Percentiles rank a stretch among this genome's conserved stretches.
phyloP scores from a whole-genome alignment of 2,113 vertebrate genomes.

The Alectura lathami region DNA sequence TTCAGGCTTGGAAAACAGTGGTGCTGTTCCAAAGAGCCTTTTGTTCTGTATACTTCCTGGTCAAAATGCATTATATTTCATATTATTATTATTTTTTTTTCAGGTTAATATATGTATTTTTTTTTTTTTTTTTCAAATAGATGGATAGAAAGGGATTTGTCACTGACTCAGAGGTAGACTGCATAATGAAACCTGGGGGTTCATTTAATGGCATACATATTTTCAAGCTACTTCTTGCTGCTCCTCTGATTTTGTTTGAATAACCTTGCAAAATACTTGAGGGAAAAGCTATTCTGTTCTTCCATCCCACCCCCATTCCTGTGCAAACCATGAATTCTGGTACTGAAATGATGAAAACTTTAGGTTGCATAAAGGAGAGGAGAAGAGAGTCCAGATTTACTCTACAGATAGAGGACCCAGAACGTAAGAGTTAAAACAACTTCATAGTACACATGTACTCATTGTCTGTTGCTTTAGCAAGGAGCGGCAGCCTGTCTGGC shows the following conservation, averaged over 20 bases:
- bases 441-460: not conserved
- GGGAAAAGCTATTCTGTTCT: not conserved
- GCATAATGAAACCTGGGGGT: not conserved
- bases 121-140: not conserved
- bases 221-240: constrained; percentile 7
- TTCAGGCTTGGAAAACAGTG: constrained; percentile 15
- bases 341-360: not conserved
- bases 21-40: not conserved
- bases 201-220: not conserved
- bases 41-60: constrained; percentile 46
- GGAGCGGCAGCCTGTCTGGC: not conserved
- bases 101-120: not conserved
- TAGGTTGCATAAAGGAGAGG: not conserved
- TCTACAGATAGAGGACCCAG: not conserved
- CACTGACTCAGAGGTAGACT: not conserved
- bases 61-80: not conserved
- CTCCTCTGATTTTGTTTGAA: constrained; percentile 28
- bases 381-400: not conserved
- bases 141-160: not conserved
- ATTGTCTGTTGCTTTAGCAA: not conserved
- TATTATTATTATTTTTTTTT: constrained; percentile 10
- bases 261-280: not conserved
- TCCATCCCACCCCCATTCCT: not conserved
- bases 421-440: not conserved
- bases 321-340: not conserved